Percentiles rank a stretch among this genome's conserved stretches.
phyloP scores from a whole-genome alignment of 2,797 vertebrate species.

The Natrix natrix region DNA sequence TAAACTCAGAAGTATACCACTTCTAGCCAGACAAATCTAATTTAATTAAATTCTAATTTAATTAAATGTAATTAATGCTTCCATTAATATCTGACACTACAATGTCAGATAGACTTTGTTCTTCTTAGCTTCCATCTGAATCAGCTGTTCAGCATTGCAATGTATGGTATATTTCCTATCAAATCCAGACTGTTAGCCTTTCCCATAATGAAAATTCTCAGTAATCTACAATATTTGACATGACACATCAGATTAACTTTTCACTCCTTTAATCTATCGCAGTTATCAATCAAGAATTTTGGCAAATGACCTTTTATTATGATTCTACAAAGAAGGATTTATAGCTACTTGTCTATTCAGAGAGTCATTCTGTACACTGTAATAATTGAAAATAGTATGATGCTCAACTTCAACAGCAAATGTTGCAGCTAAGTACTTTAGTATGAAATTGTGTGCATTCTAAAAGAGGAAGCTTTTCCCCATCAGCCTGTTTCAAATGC shows the following conservation, averaged over 20 bases:
- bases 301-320: background rate
- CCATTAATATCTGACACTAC: constrained; percentile 41
- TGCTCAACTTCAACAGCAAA: background rate
- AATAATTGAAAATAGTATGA: background rate
- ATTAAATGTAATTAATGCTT: background rate
- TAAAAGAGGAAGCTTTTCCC: background rate
- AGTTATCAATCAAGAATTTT: background rate
- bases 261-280: constrained; percentile 16
- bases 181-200: constrained; percentile 34
- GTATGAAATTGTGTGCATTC: background rate
- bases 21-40: background rate
- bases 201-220: constrained; percentile 14
- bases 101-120: constrained; percentile 30
- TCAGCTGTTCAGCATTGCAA: constrained; percentile 44
- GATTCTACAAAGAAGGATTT: background rate
- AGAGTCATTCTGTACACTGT: background rate
- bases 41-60: too few relatives aligned
- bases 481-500: background rate
- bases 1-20: background rate
- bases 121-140: constrained; percentile 42
- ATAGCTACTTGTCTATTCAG: background rate
- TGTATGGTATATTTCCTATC: constrained; percentile 27
- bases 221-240: constrained; percentile 15
- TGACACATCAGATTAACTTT: background rate
- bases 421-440: background rate